Base-by-base conservation (phyloP, 2,113 vertebrate genomes). In the Cyphomyrus discorhynchus region DNA sequence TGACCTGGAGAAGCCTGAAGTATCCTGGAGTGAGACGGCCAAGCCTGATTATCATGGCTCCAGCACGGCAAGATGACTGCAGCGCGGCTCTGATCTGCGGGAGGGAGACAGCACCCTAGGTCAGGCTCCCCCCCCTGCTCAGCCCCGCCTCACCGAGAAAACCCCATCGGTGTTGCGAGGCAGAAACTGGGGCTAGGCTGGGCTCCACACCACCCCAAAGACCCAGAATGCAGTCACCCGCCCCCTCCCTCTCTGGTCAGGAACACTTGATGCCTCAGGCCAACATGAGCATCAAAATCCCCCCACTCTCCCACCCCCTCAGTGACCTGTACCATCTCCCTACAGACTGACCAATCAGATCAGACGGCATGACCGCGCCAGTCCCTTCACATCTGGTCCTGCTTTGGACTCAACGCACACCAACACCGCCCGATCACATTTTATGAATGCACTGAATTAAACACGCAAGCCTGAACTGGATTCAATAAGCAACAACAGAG, bases 11-110 rank as follows among this genome's bases (percentile, higher is more conserved):
- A 89, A 98, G 96, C 31, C 97, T 97, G 92, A 98, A 99, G 77
- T 99, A 99, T 46, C 98, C 97, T 1, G 98, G 98, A 7, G 98
- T 99, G 90, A 99, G 94, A 86, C 96, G 95, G n/a, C 95, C 96
- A 90, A 99, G 97, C 89, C 96, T 95, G 96, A 98, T 98, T 93
- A 96, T 96, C 97, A 97, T 97, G 89, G 91, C 77, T 93, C 13
- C 86, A 35, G 31, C 89, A n/a, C 11, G 31, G 86, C 74, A 84
- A 17, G 47, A 87, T 17, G 50, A 58, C 83, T 13, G 19, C 83
- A 42, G 13, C 45, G 0, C 27, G 15, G 24, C 17, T 86, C 31
- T 15, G 7, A 66, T 0, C 62, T 3, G 89, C 89, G 58, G 88
- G 82, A 77, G 74, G 74, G 74, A 77, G 74, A 77, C 74, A 39